These are phyloP conservation scores for Heteromormyrus szaboi DNA, from an alignment of 2,797 vertebrate genomes.

Conservation along the genomic window DNA sequence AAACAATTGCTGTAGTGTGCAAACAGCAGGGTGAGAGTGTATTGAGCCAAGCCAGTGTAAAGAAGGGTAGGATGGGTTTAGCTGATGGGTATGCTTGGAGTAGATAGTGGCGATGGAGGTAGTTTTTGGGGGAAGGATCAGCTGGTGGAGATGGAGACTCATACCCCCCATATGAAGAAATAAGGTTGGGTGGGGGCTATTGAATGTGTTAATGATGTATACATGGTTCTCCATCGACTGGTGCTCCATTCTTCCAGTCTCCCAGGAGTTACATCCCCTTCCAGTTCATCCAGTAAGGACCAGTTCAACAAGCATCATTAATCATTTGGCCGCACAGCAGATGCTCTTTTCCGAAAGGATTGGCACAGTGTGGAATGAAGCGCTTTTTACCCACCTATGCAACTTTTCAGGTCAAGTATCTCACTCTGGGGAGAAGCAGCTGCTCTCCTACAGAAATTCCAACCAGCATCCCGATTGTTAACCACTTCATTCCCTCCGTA, in stretches of 20 bases:
- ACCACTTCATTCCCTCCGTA: background rate
- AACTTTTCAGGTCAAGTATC: constrained; percentile 5
- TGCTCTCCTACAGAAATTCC: background rate
- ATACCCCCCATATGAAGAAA: background rate
- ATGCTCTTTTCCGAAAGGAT: constrained; percentile 1
- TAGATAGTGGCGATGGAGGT: background rate
- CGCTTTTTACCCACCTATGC: background rate
- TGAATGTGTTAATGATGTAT: constrained; percentile 9
- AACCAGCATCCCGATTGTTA: background rate
- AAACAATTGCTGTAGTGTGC: background rate
- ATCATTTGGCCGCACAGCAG: background rate
- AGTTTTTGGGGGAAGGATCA: background rate
- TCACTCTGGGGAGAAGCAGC: background rate
- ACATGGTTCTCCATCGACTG: constrained; percentile 3
- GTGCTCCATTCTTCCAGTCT: background rate
- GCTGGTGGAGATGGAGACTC: background rate
- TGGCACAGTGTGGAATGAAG: background rate
- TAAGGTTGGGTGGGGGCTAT: background rate
- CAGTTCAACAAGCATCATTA: constrained; percentile 10
- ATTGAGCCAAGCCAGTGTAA: background rate
- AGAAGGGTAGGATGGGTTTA: background rate
- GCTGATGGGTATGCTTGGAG: background rate
- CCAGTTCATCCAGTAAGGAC: constrained; percentile 5
- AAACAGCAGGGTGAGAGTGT: background rate
- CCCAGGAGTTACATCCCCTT: background rate